A percentile compares a stretch with the other conserved stretches of the same genome.
Evolutionary conservation across 2,888 invertebrate species (phyloP).

Genomic region (Octodonta nipae): DNA sequence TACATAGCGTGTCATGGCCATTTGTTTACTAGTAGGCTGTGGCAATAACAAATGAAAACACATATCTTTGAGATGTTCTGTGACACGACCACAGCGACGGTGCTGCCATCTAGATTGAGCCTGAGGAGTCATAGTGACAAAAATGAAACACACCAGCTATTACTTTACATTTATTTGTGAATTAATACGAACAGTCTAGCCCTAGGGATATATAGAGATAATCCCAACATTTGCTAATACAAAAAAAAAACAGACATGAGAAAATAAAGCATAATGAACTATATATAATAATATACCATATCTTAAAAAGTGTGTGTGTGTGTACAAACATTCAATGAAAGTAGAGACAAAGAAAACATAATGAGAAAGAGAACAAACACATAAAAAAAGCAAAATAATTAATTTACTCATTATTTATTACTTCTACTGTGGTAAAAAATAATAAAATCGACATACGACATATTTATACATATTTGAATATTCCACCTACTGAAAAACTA

Average conservation of each 20-base stretch:
- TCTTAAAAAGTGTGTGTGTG: slow-evolving; percentile 4
- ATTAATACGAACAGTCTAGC: slow-evolving; percentile 18
- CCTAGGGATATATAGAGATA: slow-evolving; percentile 16
- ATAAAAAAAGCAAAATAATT: slow-evolving; percentile 12
- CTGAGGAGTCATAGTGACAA: too few species aligned
- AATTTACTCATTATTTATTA: slow-evolving; percentile 27
- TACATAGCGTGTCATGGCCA: too few species aligned
- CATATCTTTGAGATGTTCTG: too few species aligned
- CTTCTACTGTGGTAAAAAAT: slow-evolving; percentile 35
- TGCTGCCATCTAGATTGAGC: too few species aligned
- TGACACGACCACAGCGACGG: too few species aligned
- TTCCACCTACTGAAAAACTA: slow-evolving; percentile 28
- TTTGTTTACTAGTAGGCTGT: too few species aligned
- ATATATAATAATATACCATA: too few species aligned
- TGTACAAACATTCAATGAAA: slow-evolving; percentile 3
- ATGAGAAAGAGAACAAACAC: slow-evolving; percentile 8
- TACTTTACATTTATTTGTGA: slow-evolving; percentile 17
- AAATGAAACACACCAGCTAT: slow-evolving; percentile 7
- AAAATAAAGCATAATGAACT: too few species aligned
- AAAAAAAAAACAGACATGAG: slow-evolving; percentile 13
- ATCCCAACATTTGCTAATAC: slow-evolving; percentile 16
- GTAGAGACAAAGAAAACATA: slow-evolving; percentile 7
- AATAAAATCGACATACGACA: slow-evolving; percentile 36
- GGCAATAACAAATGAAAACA: too few species aligned
- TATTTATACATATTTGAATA: slow-evolving; percentile 14